phyloP scores from a whole-genome alignment of 1,140 invertebrate species.

The Solenopsis invicta region DNA sequence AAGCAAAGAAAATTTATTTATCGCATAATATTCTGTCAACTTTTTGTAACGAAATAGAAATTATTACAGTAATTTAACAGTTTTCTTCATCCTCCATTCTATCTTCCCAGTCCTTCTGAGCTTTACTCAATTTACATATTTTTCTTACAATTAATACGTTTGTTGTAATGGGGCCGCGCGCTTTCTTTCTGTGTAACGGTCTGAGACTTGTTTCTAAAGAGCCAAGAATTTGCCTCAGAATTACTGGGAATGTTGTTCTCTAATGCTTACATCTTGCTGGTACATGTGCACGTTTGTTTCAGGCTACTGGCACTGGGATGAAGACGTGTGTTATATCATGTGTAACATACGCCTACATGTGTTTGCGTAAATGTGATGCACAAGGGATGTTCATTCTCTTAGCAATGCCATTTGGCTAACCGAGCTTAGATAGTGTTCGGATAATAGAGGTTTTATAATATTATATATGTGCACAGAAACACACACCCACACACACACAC shows the following conservation, averaged over 20 bases:
- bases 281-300: background rate
- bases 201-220: background rate
- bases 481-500: no score
- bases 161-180: background rate
- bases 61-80: background rate
- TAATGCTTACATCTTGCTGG: background rate
- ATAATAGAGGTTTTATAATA: conserved; percentile 23
- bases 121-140: conserved; percentile 15
- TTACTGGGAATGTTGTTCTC: conserved; percentile 15
- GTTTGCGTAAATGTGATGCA: conserved; percentile 22
- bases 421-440: background rate
- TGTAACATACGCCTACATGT: conserved; percentile 2
- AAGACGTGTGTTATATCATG: conserved; percentile 14
- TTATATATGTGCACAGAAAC: background rate
- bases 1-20: background rate
- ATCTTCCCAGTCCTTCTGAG: background rate
- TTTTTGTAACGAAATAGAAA: conserved; percentile 17
- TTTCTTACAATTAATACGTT: background rate
- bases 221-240: background rate
- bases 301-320: background rate
- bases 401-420: background rate
- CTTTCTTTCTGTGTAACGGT: conserved; percentile 13
- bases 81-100: conserved; percentile 7
- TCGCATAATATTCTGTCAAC: background rate
- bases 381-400: conserved; percentile 2